Percentiles rank a stretch among this genome's conserved stretches.
phyloP scores from a whole-genome alignment of 2,113 vertebrate species.

The Anguilla japonica region DNA sequence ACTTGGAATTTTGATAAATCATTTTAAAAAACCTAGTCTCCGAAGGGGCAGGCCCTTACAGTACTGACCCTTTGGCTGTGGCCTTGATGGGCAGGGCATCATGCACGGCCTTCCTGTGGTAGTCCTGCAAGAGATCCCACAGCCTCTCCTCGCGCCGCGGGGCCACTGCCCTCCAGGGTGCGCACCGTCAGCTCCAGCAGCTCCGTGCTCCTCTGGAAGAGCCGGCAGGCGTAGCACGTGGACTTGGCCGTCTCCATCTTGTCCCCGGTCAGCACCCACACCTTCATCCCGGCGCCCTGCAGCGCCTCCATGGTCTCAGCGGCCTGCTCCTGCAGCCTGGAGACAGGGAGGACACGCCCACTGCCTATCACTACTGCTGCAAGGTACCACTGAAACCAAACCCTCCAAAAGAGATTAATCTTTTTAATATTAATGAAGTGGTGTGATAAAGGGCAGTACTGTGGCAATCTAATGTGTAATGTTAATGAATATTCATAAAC shows the following conservation, averaged over 20 bases:
- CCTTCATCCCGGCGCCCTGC: constrained; percentile 91
- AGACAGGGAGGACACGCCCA: neutral
- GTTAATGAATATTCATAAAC: too few species aligned
- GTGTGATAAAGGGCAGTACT: too few species aligned
- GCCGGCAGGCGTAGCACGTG: constrained; percentile 90
- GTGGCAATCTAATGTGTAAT: too few species aligned
- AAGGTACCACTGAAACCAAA: too few species aligned
- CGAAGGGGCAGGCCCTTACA: neutral
- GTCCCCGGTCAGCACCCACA: constrained; percentile 96
- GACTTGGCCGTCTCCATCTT: constrained; percentile 98
- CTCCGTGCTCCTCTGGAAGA: constrained; percentile 90
- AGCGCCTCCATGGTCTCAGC: constrained; percentile 93
- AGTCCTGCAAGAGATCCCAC: constrained; percentile 85
- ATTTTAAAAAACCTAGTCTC: too few species aligned
- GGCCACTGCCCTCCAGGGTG: constrained; percentile 69
- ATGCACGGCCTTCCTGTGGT: constrained; percentile 82
- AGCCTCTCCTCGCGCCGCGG: constrained; percentile 79
- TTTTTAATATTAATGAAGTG: too few species aligned
- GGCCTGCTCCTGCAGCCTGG: constrained; percentile 90
- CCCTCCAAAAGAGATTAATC: too few species aligned
- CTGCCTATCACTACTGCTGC: neutral
- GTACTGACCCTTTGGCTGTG: constrained; percentile 76
- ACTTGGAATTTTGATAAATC: too few species aligned
- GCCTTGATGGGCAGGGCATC: constrained; percentile 72
- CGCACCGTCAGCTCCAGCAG: constrained; percentile 86